A percentile compares a stretch with the other conserved stretches of the same genome.
These are phyloP conservation scores for Labeo calbasu DNA, from an alignment of 2,797 vertebrate species.

Conservation along the genomic window DNA sequence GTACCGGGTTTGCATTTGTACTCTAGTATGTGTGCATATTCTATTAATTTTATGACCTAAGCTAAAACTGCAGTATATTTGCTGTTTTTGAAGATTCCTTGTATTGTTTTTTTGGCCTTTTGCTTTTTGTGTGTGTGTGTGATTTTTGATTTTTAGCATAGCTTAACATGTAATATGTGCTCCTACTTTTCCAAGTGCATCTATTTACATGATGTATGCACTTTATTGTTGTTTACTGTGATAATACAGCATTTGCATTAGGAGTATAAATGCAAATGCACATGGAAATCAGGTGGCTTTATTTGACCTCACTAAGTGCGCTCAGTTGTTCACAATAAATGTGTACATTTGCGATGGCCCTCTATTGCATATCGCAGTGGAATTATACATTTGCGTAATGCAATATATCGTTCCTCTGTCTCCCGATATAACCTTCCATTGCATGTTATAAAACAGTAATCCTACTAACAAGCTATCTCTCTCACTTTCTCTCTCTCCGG, in stretches of 20 bases:
- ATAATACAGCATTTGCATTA: constrained; percentile 16
- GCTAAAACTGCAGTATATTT: neutral
- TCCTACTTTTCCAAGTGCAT: neutral
- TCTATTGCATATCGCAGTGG: neutral
- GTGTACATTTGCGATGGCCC: neutral
- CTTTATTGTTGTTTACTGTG: constrained; percentile 4
- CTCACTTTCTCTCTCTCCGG: constrained; percentile 25
- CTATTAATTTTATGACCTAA: neutral
- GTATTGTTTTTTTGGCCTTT: neutral
- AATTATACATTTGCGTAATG: neutral
- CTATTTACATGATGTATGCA: neutral
- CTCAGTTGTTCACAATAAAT: neutral
- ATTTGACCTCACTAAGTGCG: constrained; percentile 22
- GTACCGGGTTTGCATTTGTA: neutral
- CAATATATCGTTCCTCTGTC: constrained; percentile 10
- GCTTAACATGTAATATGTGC: neutral
- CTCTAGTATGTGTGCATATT: neutral
- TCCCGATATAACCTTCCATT: constrained; percentile 1
- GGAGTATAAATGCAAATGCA: constrained; percentile 12
- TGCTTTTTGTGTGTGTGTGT: neutral
- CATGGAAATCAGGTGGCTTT: neutral
- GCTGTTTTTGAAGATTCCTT: neutral
- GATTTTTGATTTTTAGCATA: neutral
- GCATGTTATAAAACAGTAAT: constrained; percentile 10
- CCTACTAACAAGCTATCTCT: constrained; percentile 7